phyloP scores from a whole-genome alignment of 2,113 vertebrate genomes.

The Tragelaphus scriptus region DNA sequence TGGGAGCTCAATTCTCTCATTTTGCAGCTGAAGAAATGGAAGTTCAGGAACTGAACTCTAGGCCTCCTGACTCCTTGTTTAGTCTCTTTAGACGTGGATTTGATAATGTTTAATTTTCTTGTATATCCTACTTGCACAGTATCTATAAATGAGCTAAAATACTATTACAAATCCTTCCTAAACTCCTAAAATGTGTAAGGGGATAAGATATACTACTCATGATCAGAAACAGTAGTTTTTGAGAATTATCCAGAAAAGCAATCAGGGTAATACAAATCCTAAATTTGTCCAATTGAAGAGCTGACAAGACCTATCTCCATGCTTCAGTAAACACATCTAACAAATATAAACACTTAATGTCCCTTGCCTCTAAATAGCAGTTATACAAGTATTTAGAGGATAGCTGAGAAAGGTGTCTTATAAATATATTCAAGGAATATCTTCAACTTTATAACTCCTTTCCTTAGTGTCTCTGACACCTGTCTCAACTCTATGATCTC shows the following conservation, averaged over 20 bases:
- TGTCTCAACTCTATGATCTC: neutral
- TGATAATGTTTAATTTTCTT: neutral
- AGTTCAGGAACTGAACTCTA: neutral
- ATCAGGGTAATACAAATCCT: neutral
- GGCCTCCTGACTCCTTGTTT: neutral
- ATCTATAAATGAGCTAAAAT: slow-evolving; percentile 25
- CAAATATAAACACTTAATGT: neutral
- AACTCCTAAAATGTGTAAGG: neutral
- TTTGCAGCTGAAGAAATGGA: slow-evolving; percentile 8
- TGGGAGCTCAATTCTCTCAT: neutral
- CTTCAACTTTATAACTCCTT: neutral
- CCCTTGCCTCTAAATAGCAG: neutral
- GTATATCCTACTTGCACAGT: neutral
- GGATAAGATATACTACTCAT: neutral
- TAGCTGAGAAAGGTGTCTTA: neutral
- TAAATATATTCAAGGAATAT: neutral
- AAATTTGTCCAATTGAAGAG: neutral
- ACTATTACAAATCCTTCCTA: neutral
- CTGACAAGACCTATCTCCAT: neutral
- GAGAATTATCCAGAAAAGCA: neutral
- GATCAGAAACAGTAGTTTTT: neutral
- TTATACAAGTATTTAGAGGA: neutral
- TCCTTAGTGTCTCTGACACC: neutral
- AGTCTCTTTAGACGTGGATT: neutral
- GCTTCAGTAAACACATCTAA: slow-evolving; percentile 4